Evolutionary conservation across 2,797 vertebrate genomes (phyloP).

Genomic region (Falco novaeseelandiae): DNA sequence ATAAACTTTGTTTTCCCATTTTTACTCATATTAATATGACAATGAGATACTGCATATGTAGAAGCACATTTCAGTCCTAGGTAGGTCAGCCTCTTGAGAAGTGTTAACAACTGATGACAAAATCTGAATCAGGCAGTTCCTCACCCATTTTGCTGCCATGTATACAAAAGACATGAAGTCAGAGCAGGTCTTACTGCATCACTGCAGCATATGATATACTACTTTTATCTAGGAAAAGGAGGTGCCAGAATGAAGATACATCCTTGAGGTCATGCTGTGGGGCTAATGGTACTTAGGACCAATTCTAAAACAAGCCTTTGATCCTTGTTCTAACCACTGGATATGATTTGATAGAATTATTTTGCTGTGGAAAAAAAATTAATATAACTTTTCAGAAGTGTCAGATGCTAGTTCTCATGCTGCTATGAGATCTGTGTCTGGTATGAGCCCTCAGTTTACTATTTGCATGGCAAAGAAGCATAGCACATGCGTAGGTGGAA

Average conservation of each 20-base stretch:
- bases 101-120: neutral
- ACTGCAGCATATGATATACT: neutral
- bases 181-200: neutral
- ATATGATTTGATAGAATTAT: neutral
- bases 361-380: neutral
- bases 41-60: neutral
- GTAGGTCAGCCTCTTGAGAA: neutral
- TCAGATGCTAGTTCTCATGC: neutral
- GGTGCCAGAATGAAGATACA: neutral
- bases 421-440: neutral
- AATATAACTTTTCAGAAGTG: neutral
- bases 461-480: constrained; percentile 10
- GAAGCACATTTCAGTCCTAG: neutral
- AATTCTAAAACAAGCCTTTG: neutral
- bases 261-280: neutral
- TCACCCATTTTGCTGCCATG: neutral
- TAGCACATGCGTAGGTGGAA: neutral
- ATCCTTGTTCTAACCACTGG: neutral
- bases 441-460: neutral
- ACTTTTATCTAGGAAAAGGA: neutral
- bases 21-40: neutral
- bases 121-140: neutral
- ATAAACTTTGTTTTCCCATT: neutral
- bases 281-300: neutral
- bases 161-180: rapidly evolving